Conservation (phyloP, 1,140 invertebrate genomes). For the Lasioglossum albipes region DNA sequence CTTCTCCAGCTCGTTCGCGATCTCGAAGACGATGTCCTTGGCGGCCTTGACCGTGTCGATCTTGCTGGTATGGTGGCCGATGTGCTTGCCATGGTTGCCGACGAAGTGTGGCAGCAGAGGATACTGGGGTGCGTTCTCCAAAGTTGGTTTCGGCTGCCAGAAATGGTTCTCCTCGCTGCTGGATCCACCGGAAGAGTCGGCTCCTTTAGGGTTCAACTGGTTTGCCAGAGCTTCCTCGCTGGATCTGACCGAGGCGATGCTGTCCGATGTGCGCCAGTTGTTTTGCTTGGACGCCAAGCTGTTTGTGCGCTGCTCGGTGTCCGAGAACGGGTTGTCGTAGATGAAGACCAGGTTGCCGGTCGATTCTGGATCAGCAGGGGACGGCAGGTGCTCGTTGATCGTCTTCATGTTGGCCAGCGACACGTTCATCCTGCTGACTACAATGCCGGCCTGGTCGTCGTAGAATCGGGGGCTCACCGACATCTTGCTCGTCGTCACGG, state of each 20-base stretch:
- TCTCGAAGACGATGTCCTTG: constrained; percentile 80
- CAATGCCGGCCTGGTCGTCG: constrained; percentile 81
- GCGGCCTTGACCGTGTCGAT: constrained; percentile 72
- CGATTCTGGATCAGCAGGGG: constrained; percentile 68
- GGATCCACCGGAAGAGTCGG: not conserved
- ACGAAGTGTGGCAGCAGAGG: constrained; percentile 80
- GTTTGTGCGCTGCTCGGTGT: constrained; percentile 24
- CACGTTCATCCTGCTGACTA: constrained; percentile 82
- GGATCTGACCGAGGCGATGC: not conserved
- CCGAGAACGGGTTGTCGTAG: constrained; percentile 71
- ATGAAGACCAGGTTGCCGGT: constrained; percentile 82
- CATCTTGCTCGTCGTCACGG: constrained; percentile 82
- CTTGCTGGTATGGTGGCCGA: constrained; percentile 70
- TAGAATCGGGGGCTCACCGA: constrained; percentile 79
- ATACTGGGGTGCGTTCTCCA: constrained; percentile 75
- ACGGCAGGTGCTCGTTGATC: constrained; percentile 18
- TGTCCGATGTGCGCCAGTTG: constrained; percentile 2
- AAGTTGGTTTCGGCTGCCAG: constrained; percentile 75
- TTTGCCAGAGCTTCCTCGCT: constrained; percentile 5
- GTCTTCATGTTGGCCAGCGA: constrained; percentile 77
- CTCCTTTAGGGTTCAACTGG: rapidly evolving
- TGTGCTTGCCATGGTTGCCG: constrained; percentile 79
- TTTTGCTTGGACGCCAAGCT: not conserved
- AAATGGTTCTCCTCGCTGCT: constrained; percentile 44
- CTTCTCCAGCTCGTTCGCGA: constrained; percentile 81